Evolutionary conservation across 2,113 vertebrate genomes (phyloP).

Genomic region (Asarcornis scutulata): DNA sequence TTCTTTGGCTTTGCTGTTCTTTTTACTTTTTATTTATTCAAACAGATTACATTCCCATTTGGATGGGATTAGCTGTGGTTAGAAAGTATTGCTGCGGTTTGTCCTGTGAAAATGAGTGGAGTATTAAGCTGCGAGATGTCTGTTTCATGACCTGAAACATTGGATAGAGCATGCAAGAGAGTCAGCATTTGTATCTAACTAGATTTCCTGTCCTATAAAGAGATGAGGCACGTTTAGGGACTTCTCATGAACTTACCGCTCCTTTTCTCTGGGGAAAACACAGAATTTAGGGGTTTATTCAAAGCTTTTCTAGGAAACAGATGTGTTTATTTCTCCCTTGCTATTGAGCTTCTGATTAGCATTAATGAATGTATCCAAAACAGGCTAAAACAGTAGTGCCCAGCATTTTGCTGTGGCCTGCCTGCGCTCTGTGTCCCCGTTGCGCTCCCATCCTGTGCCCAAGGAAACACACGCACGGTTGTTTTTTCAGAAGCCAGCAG

Average conservation of each 20-base stretch:
- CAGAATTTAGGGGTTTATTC: neutral
- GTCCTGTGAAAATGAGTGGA: slow-evolving; percentile 59
- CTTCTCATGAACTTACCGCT: neutral
- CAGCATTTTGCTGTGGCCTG: neutral
- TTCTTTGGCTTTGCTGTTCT: slow-evolving; percentile 35
- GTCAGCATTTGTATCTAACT: slow-evolving; percentile 45
- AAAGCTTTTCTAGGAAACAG: neutral
- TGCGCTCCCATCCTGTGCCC: neutral
- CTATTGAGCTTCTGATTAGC: neutral
- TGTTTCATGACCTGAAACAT: slow-evolving; percentile 58
- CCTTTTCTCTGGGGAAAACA: neutral
- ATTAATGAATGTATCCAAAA: neutral
- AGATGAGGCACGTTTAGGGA: slow-evolving; percentile 17
- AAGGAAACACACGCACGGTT: neutral
- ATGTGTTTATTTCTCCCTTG: neutral
- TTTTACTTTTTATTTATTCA: slow-evolving; percentile 66
- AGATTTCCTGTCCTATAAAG: slow-evolving; percentile 36
- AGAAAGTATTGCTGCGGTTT: slow-evolving; percentile 55
- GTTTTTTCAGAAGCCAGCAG: neutral
- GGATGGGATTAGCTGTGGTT: slow-evolving; percentile 61
- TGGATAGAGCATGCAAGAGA: slow-evolving; percentile 26
- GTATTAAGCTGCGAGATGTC: slow-evolving; percentile 48
- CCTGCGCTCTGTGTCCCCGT: rapidly evolving
- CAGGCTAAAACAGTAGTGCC: neutral
- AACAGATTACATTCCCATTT: slow-evolving; percentile 69